Evolutionary conservation across 2,888 invertebrate species (phyloP).

Genomic region (Syrista parreyssii): DNA sequence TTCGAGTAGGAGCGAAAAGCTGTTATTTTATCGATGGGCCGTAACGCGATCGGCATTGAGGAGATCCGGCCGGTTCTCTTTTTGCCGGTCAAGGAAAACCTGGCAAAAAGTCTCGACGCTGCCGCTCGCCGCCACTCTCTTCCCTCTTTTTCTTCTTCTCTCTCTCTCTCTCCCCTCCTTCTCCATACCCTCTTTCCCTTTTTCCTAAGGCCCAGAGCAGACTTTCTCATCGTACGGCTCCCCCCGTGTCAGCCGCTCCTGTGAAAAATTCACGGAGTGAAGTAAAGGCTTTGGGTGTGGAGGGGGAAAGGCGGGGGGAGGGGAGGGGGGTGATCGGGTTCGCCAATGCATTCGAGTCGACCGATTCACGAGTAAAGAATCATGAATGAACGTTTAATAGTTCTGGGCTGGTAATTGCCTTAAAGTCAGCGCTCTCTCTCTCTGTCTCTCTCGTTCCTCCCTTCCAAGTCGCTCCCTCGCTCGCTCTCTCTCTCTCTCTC

Average conservation of each 20-base stretch:
- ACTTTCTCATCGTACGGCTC: background rate
- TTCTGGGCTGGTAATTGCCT: conserved; percentile 28
- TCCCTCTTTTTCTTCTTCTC: background rate
- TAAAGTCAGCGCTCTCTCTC: conserved; percentile 23
- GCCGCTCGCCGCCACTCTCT: background rate
- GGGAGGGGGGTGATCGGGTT: background rate
- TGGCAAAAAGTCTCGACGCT: background rate
- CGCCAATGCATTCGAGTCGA: background rate
- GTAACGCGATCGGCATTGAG: background rate
- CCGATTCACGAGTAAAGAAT: background rate
- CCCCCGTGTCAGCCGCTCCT: background rate
- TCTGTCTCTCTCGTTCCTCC: conserved; percentile 2
- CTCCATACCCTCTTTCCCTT: conserved; percentile 13
- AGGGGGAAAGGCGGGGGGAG: background rate
- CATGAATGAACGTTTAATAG: conserved; percentile 31
- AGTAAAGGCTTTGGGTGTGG: background rate
- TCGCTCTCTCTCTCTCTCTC: conserved; percentile 8
- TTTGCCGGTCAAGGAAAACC: background rate
- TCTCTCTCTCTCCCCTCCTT: conserved; percentile 15
- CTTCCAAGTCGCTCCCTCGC: background rate
- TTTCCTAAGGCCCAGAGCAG: conserved; percentile 17
- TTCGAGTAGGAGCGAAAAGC: background rate
- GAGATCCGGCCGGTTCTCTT: background rate
- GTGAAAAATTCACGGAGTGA: background rate
- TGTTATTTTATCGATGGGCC: background rate